Evolutionary conservation across 2,113 vertebrate species (phyloP).

Genomic region (Callipepla californica): DNA sequence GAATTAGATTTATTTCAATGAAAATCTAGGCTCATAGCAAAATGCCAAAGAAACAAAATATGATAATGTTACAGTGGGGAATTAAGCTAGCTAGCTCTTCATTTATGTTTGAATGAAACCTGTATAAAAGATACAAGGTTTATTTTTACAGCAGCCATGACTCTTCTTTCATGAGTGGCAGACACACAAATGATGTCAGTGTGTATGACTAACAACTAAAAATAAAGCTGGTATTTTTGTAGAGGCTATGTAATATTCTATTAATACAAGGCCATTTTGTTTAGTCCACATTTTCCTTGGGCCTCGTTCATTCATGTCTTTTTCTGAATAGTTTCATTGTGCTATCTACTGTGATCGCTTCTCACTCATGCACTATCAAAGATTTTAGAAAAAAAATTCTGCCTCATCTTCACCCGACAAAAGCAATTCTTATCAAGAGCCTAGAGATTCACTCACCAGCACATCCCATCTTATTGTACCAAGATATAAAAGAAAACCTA

Average conservation of each 20-base stretch:
- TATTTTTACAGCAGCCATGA: slow-evolving; percentile 55
- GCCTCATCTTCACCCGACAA: neutral
- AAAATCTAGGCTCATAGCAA: neutral
- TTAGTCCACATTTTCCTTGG: slow-evolving; percentile 38
- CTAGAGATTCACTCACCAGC: neutral
- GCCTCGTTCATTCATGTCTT: slow-evolving; percentile 55
- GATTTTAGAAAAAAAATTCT: neutral
- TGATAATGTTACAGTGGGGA: neutral
- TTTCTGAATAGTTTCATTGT: neutral
- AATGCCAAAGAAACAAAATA: neutral
- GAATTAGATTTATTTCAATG: neutral
- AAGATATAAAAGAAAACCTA: slow-evolving; percentile 57
- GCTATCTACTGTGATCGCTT: neutral
- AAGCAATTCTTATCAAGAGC: slow-evolving; percentile 6
- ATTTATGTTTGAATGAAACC: neutral
- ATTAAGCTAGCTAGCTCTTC: neutral
- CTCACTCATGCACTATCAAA: neutral
- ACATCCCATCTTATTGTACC: slow-evolving; percentile 31
- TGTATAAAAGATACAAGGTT: slow-evolving; percentile 10
- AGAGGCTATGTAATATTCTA: slow-evolving; percentile 13
- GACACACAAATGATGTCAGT: slow-evolving; percentile 74
- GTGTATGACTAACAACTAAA: slow-evolving; percentile 70
- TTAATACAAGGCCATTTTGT: slow-evolving; percentile 22
- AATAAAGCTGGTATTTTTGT: slow-evolving; percentile 54
- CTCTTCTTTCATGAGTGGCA: slow-evolving; percentile 56